Percentiles rank a stretch among this genome's conserved stretches.
Evolutionary conservation across 2,113 vertebrate genomes (phyloP).

Genomic region (Theropithecus gelada): DNA sequence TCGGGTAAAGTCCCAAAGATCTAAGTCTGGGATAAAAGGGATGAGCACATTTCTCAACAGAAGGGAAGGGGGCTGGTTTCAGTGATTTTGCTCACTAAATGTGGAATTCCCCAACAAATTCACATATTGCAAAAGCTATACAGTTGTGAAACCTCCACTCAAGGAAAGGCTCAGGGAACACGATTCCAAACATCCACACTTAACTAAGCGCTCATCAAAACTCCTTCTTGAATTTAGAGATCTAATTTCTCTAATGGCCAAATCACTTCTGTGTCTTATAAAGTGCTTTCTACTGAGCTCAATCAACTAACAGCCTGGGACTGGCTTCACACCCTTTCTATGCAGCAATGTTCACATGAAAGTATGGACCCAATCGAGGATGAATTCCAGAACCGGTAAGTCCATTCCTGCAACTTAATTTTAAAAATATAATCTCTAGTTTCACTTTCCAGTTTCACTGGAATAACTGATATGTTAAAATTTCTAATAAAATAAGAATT

Average conservation of each 20-base stretch:
- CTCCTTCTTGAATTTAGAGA: neutral
- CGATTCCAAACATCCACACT: neutral
- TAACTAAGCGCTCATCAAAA: neutral
- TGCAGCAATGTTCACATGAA: fast-evolving
- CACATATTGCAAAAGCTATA: neutral
- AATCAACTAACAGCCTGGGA: neutral
- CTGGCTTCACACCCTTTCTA: neutral
- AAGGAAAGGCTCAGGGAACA: neutral
- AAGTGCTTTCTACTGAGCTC: neutral
- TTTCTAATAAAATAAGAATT: neutral
- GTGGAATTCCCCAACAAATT: neutral
- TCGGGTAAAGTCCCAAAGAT: neutral
- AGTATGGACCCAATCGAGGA: fast-evolving
- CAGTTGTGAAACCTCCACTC: neutral
- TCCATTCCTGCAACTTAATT: neutral
- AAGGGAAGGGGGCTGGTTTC: neutral
- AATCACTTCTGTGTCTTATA: neutral
- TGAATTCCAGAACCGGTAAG: no score
- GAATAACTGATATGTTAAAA: neutral
- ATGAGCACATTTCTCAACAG: constrained; percentile 5
- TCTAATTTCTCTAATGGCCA: neutral
- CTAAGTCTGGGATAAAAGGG: neutral
- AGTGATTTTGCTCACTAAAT: neutral
- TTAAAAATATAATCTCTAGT: neutral
- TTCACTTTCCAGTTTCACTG: neutral